Conservation (phyloP, 1,140 invertebrate species). For the Rhyacophila brunnea region DNA sequence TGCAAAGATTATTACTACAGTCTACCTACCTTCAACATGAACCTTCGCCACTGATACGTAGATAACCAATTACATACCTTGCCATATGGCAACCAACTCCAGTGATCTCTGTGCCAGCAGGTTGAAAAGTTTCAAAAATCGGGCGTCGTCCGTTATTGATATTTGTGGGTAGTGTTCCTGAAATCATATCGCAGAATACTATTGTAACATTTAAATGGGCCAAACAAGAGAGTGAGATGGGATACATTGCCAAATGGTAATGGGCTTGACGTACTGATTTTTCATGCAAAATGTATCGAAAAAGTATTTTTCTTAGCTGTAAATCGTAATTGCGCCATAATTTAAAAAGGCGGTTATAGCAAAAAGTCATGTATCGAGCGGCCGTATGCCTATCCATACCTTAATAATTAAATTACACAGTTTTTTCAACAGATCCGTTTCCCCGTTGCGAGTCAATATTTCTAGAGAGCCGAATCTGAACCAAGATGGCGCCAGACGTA, state of each 20-base stretch:
- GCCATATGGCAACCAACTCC: slow-evolving; percentile 58
- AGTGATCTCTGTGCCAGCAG: slow-evolving; percentile 52
- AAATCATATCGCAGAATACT: slow-evolving; percentile 34
- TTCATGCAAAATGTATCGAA: too few relatives aligned
- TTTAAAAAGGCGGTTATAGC: too few relatives aligned
- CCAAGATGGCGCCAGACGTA: slow-evolving; percentile 58
- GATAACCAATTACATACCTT: slow-evolving; percentile 53
- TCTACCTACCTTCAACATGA: too few relatives aligned
- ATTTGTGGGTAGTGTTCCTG: slow-evolving; percentile 60
- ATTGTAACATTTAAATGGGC: too few relatives aligned
- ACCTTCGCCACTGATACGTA: too few relatives aligned
- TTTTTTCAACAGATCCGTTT: slow-evolving; percentile 53
- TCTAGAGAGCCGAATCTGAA: slow-evolving; percentile 71
- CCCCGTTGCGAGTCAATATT: slow-evolving; percentile 57
- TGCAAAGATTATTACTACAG: too few relatives aligned
- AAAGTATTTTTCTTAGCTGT: too few relatives aligned
- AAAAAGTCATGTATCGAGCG: too few relatives aligned
- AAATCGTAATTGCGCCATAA: too few relatives aligned
- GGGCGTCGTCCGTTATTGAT: slow-evolving; percentile 47
- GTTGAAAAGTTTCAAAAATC: slow-evolving; percentile 50
- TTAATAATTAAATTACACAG: slow-evolving; percentile 63
- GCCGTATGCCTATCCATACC: slow-evolving; percentile 37
- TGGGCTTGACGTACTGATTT: too few relatives aligned
- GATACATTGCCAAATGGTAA: too few relatives aligned
- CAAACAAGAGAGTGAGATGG: too few relatives aligned